Base-by-base conservation (phyloP, 2,113 vertebrate genomes). In the Haliaeetus leucogaster region DNA sequence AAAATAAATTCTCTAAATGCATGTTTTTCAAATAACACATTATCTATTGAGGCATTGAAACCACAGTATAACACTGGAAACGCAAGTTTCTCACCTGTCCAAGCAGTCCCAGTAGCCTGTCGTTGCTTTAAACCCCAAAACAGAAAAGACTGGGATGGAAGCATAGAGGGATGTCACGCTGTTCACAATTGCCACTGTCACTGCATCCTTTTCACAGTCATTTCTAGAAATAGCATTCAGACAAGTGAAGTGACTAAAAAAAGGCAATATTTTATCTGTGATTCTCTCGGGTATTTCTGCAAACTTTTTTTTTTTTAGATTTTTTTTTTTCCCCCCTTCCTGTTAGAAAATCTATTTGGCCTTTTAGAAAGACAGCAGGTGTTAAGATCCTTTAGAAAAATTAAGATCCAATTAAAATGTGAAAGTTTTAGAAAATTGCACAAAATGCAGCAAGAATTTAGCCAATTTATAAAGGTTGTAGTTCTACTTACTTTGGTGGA, bases 121-220 rank as follows among this genome's bases (percentile, higher is more conserved):
- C 27, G 83, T 99, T 9, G 99, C 99, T 97, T 99, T 99, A 96
- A 99, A 99, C 4, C 99, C 99, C 98, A 99, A 92, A 91, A 99
- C 98, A 55, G 99, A 98, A 95, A 99, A 99, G 61, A 99, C 95
- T 7, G 98, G 97, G 26, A 99, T 98, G 93, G 99, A 98, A 18
- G 98, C 99, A 0, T 99, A 99, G 61, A 99, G 92, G 13, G 99
- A 99, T 6, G 99, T 99, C 56, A 98, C 43, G 22, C 99, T 99
- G 96, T 99, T 99, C 72, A 99, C 98, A 73, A 99, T 20, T 70
- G 99, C 99, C 11, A 99, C 98, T 16, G 96, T 55, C 94, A 99
- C 53, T 9, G 99, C 98, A 16, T 99, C 99, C 86, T 98, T 98
- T 95, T 99, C 98, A 55, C 99, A 99, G 96, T 99, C 95, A 88